These are phyloP conservation scores for Euura lappo DNA, from an alignment of 1,140 invertebrate species.

Conservation along the genomic window DNA sequence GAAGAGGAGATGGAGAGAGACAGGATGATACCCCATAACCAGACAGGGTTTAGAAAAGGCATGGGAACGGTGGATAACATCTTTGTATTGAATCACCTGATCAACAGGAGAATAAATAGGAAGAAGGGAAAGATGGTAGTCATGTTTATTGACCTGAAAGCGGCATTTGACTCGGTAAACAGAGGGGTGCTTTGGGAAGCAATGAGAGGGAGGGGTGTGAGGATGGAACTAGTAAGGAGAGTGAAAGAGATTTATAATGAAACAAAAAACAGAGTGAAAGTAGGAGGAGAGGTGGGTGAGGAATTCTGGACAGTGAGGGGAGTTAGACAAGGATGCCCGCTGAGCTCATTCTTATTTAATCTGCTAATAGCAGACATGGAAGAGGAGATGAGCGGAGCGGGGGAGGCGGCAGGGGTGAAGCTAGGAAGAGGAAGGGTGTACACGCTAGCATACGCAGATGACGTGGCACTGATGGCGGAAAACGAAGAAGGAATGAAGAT, in stretches of 20 bases:
- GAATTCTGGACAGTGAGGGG: constrained; percentile 18
- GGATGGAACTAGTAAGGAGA: background rate
- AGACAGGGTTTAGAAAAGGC: constrained; percentile 31
- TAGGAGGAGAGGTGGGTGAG: background rate
- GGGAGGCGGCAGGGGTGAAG: background rate
- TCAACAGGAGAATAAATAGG: background rate
- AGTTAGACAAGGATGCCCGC: constrained; percentile 24
- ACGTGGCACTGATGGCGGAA: background rate
- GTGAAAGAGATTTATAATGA: constrained; percentile 14
- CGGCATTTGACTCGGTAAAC: constrained; percentile 23
- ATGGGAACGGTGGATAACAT: constrained; percentile 34
- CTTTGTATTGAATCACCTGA: constrained; percentile 25
- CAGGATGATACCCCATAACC: constrained; percentile 22
- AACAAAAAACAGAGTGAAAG: constrained; percentile 13
- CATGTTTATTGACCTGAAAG: constrained; percentile 24
- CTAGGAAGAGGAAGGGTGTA: background rate
- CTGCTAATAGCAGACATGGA: constrained; percentile 25
- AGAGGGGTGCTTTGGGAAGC: constrained; percentile 13
- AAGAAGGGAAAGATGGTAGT: constrained; percentile 15
- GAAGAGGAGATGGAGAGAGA: constrained; percentile 19
- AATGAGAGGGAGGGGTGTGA: constrained; percentile 15
- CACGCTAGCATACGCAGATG: background rate
- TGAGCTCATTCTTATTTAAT: constrained; percentile 26
- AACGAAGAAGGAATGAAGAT: background rate
- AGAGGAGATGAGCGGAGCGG: background rate